Evolutionary conservation across 2,888 invertebrate genomes (phyloP), one percentile per base, ranked within the genome.

Genomic region (Drosophila limbata): DNA sequence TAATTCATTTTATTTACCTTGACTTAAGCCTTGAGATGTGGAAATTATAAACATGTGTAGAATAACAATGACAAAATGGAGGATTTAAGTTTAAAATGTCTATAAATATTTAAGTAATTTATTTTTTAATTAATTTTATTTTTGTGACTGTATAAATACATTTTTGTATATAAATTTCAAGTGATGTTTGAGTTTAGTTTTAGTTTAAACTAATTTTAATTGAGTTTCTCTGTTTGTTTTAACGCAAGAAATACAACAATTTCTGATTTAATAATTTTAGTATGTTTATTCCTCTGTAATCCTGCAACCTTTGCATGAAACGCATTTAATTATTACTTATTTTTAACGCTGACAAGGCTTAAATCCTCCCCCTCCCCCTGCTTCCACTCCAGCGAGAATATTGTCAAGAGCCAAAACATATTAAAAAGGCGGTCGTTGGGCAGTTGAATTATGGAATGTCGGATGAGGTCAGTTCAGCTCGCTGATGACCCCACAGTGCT

Each of bases 341-440:
- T 35, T 66, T 62, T 35, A 62, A 53, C 15, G 52, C 45, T 64
- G 66, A 53, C 64, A 19, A 13, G 25, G 45, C 31, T 9, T 15
- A 44, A 44, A 10, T 4, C 3, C 3, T 3, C 3, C 10, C 13
- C 1, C 10, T 2, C 13, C 1, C n/a, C n/a, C 0, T 2, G 1
- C 33, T 21, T 44, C 19, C 11, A 33, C 55, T 21, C 10, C 11
- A 39, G 47, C 63, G 42, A 62, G 31, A 74, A 40, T 65, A 75
- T 75, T 66, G 70, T 44, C 69, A 69, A 44, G 17, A 50, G 50
- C 39, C 50, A 56, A 55, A 73, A 60, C 59, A 69, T 65, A 65
- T 73, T 73, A 60, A 63, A 70, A 70, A 42, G 4, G 55, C 42
- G 63, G 19, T 56, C 59, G 28, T 51, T 33, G 44, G 11, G 39